Conservation (phyloP, 2,888 invertebrate species). For the Nomada fucata region DNA sequence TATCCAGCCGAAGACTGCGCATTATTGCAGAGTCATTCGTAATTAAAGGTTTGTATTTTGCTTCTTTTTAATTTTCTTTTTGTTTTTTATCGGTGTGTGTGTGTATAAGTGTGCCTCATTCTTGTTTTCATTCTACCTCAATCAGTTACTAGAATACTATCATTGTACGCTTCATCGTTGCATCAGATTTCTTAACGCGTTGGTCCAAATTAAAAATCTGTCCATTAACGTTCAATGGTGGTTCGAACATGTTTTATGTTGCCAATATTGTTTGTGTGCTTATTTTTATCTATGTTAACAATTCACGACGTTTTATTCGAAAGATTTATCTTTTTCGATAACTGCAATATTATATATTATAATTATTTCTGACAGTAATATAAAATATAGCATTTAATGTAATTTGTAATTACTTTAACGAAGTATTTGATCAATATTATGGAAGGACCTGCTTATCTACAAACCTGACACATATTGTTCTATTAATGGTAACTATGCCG, state of each 20-base stretch:
- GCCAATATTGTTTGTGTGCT: conserved; percentile 10
- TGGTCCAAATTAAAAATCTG: neutral
- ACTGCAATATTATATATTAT: neutral
- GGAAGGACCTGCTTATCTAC: conserved; percentile 13
- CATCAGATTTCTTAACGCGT: conserved; percentile 11
- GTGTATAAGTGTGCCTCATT: conserved; percentile 34
- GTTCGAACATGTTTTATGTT: conserved; percentile 2
- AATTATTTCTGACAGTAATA: conserved; percentile 2
- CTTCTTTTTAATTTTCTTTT: conserved; percentile 56
- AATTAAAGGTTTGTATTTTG: conserved; percentile 90
- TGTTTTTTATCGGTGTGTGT: conserved; percentile 16
- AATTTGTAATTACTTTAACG: neutral
- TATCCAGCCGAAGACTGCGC: conserved; percentile 94
- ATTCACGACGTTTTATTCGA: neutral
- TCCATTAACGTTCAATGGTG: neutral
- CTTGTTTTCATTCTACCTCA: conserved; percentile 25
- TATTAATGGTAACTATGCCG: conserved; percentile 34
- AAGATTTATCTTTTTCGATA: neutral
- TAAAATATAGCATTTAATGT: neutral
- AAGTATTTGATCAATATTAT: conserved; percentile 18
- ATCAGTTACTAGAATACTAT: conserved; percentile 22
- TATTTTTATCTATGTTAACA: conserved; percentile 8
- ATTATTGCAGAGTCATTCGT: conserved; percentile 98
- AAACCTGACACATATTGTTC: conserved; percentile 24
- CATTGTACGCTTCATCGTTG: conserved; percentile 12